These are phyloP conservation scores for Dufourea novaeangliae DNA, from an alignment of 1,140 invertebrate species.

Conservation along the genomic window DNA sequence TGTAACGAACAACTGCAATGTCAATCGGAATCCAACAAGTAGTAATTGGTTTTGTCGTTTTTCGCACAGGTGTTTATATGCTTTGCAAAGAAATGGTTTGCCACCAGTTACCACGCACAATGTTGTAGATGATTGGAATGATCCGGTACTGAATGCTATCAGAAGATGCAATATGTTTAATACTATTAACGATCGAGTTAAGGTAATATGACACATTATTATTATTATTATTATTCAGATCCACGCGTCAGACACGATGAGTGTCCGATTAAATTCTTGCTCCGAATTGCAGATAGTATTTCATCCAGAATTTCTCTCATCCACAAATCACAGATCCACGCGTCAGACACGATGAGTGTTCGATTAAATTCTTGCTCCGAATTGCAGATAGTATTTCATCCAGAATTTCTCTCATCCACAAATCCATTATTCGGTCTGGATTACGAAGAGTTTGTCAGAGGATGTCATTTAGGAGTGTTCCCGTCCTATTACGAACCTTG, in stretches of 20 bases:
- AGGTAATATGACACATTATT: conserved; percentile 83
- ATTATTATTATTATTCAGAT: too few relatives aligned
- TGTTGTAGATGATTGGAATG: conserved; percentile 95
- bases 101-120: conserved; percentile 99
- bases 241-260: not conserved
- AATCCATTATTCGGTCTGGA: conserved; percentile 99
- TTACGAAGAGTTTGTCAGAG: conserved; percentile 99
- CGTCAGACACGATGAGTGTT: conserved; percentile 11
- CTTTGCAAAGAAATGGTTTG: conserved; percentile 93
- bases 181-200: conserved; percentile 96
- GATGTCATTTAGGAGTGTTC: conserved; percentile 99
- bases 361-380: conserved; percentile 34
- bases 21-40: not conserved
- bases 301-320: conserved; percentile 99
- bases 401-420: conserved; percentile 98
- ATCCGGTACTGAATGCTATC: conserved; percentile 94
- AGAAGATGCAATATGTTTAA: conserved; percentile 98
- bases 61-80: conserved; percentile 90
- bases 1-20: not conserved
- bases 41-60: conserved; percentile 6
- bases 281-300: conserved; percentile 91
- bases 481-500: conserved; percentile 99
- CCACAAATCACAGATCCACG: conserved; percentile 97
- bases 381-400: conserved; percentile 97
- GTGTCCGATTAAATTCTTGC: conserved; percentile 34